A percentile compares a stretch with the other conserved stretches of the same genome.
These are phyloP conservation scores for Chauna torquata DNA, from an alignment of 2,113 vertebrate species.

Conservation along the genomic window DNA sequence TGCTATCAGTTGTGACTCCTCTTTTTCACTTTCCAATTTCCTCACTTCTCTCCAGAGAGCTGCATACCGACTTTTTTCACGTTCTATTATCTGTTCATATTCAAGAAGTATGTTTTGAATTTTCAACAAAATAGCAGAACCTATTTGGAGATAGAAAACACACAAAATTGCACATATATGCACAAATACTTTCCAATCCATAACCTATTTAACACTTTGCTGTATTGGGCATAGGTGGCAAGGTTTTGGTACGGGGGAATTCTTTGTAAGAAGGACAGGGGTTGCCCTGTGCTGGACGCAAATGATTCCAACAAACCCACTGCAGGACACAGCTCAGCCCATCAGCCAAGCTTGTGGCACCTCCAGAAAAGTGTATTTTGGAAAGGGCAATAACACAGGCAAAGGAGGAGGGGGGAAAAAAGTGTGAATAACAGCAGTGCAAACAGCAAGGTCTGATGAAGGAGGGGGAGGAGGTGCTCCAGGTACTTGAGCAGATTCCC, in stretches of 20 bases:
- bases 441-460: neutral
- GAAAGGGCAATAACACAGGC: neutral
- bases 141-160: neutral
- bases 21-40: constrained; percentile 31
- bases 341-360: neutral
- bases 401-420: neutral
- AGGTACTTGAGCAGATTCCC: neutral
- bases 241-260: neutral
- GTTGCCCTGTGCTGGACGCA: accelerated
- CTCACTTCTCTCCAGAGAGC: neutral
- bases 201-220: neutral
- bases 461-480: neutral
- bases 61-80: neutral
- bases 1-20: neutral
- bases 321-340: neutral
- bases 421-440: neutral
- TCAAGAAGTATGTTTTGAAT: constrained; percentile 48
- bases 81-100: constrained; percentile 47
- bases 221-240: neutral
- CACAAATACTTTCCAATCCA: neutral
- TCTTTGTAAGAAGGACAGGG: neutral
- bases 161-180: neutral
- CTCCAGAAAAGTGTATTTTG: neutral
- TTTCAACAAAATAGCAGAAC: constrained; percentile 36
- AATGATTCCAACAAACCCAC: neutral